Evolutionary conservation across 2,113 vertebrate species (phyloP).

Genomic region (Centropus unirufus): DNA sequence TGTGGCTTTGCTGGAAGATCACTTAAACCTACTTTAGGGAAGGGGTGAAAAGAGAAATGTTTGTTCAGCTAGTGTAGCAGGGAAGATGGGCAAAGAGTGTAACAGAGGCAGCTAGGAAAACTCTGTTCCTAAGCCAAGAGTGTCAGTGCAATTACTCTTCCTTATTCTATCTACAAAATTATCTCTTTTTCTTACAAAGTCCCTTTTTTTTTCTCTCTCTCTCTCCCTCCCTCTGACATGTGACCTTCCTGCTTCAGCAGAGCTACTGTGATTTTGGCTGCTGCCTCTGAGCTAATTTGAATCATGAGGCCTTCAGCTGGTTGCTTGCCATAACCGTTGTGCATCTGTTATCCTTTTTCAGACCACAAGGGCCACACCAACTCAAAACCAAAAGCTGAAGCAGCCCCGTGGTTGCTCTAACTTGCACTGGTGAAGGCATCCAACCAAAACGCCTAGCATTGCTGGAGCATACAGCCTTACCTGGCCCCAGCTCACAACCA

Average conservation of each 20-base stretch:
- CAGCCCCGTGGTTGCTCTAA: accelerated
- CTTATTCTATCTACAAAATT: not conserved
- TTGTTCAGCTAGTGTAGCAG: not conserved
- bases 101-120: not conserved
- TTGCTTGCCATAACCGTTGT: not conserved
- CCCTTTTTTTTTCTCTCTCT: too few species aligned
- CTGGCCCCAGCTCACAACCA: not conserved
- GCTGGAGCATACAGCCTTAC: not conserved
- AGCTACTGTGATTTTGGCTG: not conserved
- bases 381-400: not conserved
- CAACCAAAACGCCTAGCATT: not conserved
- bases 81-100: not conserved
- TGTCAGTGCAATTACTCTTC: not conserved
- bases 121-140: not conserved
- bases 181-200: not conserved
- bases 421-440: not conserved
- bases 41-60: not conserved
- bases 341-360: not conserved
- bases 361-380: not conserved
- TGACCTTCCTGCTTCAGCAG: not conserved
- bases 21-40: not conserved
- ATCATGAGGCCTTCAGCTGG: not conserved
- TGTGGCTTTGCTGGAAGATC: not conserved
- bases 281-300: not conserved
- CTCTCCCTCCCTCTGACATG: not conserved